These are phyloP conservation scores for Cuniculus paca DNA, from an alignment of 2,797 vertebrate species.

Conservation along the genomic window DNA sequence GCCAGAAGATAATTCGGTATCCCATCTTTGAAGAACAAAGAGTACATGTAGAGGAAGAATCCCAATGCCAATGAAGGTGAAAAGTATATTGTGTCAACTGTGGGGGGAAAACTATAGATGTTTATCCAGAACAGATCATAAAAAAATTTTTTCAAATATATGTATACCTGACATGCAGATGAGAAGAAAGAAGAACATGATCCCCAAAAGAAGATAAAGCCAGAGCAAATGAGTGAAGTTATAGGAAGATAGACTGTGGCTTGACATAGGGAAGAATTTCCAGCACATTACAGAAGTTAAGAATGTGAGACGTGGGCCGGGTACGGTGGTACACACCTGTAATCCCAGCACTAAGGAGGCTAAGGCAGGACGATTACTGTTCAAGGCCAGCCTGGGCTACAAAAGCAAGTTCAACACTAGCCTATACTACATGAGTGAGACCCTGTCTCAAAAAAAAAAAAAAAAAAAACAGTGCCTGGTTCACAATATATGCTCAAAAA, in stretches of 20 bases:
- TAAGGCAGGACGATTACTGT: no score
- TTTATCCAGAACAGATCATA: neutral
- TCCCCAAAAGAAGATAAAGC: conserved; percentile 1
- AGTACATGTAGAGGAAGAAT: neutral
- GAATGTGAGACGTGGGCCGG: neutral
- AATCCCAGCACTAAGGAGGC: neutral
- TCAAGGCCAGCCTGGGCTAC: neutral
- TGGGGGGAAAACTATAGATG: neutral
- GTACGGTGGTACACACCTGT: neutral
- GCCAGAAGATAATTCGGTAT: neutral
- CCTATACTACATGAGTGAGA: neutral
- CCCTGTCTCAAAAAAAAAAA: neutral
- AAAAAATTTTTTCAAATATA: neutral
- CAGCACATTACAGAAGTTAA: conserved; percentile 13
- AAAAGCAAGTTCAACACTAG: neutral
- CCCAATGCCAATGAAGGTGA: neutral
- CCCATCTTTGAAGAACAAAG: conserved; percentile 43
- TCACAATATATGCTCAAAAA: neutral
- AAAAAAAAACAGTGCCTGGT: neutral
- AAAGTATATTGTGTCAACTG: neutral
- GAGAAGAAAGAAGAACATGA: neutral
- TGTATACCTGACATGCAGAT: neutral
- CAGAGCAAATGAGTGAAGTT: conserved; percentile 12
- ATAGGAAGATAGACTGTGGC: neutral
- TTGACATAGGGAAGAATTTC: conserved; percentile 29